These are phyloP conservation scores for Falco berigora DNA, from an alignment of 2,797 vertebrate species.

Conservation along the genomic window DNA sequence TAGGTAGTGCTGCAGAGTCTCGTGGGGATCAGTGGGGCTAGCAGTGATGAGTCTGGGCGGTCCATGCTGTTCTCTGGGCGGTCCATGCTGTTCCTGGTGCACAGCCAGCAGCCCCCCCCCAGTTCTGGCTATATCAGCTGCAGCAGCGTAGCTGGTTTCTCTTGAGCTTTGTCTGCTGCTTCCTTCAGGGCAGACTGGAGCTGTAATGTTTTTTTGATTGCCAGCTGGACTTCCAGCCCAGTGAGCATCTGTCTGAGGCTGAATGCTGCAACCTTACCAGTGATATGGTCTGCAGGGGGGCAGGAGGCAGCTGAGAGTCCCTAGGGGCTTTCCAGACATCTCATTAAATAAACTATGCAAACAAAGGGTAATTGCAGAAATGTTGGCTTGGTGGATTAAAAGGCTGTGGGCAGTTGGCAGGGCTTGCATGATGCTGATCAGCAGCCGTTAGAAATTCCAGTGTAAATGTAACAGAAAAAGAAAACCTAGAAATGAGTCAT, in stretches of 20 bases:
- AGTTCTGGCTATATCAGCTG: background rate
- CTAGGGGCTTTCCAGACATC: background rate
- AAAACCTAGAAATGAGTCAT: background rate
- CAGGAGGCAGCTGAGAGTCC: background rate
- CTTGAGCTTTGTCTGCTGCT: background rate
- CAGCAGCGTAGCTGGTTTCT: background rate
- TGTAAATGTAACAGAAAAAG: background rate
- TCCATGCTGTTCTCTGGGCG: fast-evolving
- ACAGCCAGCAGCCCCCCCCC: background rate
- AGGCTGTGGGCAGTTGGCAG: background rate
- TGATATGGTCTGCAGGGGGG: background rate
- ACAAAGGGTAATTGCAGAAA: background rate
- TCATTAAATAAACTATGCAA: background rate
- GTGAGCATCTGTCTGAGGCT: background rate
- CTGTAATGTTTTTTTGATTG: background rate
- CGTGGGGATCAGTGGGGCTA: background rate
- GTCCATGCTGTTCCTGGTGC: background rate
- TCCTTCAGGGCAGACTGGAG: background rate
- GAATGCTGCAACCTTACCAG: background rate
- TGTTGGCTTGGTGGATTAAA: background rate
- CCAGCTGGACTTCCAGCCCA: background rate
- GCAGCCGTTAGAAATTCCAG: background rate
- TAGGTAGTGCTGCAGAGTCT: background rate
- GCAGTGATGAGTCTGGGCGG: fast-evolving
- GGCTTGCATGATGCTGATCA: background rate